Base-by-base conservation (phyloP, 2,797 vertebrate genomes). In the Myotis daubentonii region DNA sequence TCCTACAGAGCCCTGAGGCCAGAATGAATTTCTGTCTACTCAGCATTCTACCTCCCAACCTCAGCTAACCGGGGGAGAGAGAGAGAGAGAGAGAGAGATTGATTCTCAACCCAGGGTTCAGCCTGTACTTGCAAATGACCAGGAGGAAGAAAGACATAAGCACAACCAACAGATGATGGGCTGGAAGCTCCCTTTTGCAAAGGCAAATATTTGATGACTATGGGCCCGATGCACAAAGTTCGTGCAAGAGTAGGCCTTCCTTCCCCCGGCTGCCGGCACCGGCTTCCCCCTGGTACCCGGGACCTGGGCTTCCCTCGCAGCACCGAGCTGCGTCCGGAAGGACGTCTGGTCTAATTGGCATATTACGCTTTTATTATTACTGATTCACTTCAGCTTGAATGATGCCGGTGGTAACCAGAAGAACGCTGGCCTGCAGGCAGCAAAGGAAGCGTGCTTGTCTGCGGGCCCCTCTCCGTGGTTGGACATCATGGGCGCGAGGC, bases 1-100 rank as follows among this genome's bases (percentile, higher is more conserved):
- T 89, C 23, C 28, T 38, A 51, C 83, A 76, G 53, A 91, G 22
- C 30, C 62, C 36, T 65, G 12, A 41, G 88, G 25, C 68, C 49
- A 60, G 33, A 62, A 36, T 33, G n/a, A 33, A 84, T 81, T 76
- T 95, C 90, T 68, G 28, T 89, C 62, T 83, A 72, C 70, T 96
- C 94, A 95, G 82, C 95, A 93, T 12, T 90, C 79, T 60, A 9
- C 51, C 55, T 90, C 41, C 53, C 65, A 76, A 88, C 79, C 25
- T 90, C 55, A 72, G 33, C 12, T 68, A 68, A 85, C 10, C 25
- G 28, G n/a, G 4, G 62, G 23, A 38, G 23, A 60, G 33, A 74
- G 20, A 30, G 0, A 51, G 8, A 51, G 28, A 25, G 20, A 65
- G 22, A 23, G 30, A 60, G 38, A 6, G 57, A 33, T 20, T 38